These are phyloP conservation scores for Corythornis vintsioides DNA, from an alignment of 2,113 vertebrate genomes.

Conservation along the genomic window DNA sequence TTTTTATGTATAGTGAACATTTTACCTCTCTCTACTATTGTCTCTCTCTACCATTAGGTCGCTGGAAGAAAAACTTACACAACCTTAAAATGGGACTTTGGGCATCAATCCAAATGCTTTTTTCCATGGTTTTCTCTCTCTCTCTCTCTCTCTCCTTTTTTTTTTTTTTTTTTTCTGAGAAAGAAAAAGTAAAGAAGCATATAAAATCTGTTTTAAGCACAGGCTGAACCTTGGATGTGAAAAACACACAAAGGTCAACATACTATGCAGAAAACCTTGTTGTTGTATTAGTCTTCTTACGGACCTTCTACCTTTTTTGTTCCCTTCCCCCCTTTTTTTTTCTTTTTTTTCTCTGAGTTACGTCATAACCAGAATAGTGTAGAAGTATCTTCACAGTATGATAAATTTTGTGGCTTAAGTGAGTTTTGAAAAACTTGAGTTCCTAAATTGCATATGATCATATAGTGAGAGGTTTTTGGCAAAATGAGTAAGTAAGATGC, in stretches of 20 bases:
- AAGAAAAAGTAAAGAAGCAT: accelerated
- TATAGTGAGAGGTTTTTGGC: background rate
- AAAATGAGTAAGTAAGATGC: background rate
- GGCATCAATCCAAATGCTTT: conserved; percentile 32
- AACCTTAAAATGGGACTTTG: conserved; percentile 29
- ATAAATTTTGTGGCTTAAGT: background rate
- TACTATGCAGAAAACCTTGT: background rate
- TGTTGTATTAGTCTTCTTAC: background rate
- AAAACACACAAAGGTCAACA: background rate
- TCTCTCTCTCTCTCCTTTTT: background rate
- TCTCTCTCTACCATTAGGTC: conserved; percentile 1
- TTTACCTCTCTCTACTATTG: background rate
- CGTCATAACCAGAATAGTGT: background rate
- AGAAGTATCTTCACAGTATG: background rate
- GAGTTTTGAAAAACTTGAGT: background rate
- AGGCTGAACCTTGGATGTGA: background rate
- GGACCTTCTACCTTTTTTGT: background rate
- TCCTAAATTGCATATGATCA: background rate
- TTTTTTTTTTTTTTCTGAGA: background rate
- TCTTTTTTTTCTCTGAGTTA: accelerated
- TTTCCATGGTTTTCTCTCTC: background rate
- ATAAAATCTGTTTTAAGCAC: background rate
- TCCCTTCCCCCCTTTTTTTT: background rate
- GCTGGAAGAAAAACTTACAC: background rate
- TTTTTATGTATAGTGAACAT: background rate